These are phyloP conservation scores for Orestias chungarensis DNA, from an alignment of 2,797 vertebrate genomes.

Conservation along the genomic window DNA sequence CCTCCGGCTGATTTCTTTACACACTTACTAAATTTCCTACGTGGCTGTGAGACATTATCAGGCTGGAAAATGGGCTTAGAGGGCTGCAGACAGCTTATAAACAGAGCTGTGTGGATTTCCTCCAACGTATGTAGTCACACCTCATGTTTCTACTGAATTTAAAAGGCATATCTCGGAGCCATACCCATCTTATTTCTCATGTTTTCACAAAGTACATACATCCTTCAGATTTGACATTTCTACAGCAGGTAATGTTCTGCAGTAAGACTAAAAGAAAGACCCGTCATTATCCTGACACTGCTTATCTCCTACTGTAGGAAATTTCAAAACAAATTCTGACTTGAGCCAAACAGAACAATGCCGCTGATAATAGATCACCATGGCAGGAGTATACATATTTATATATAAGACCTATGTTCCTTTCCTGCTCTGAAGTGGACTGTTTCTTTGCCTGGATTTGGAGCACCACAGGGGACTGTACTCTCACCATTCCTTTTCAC, in stretches of 20 bases:
- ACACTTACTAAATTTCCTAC: conserved; percentile 64
- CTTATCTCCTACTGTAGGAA: neutral
- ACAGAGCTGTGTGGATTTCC: neutral
- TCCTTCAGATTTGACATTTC: neutral
- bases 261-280: neutral
- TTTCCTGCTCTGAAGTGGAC: too few species aligned
- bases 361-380: too few species aligned
- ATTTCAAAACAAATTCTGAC: too few species aligned
- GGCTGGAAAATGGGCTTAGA: conserved; percentile 73
- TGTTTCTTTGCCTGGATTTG: too few species aligned
- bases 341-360: too few species aligned
- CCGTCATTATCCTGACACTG: neutral
- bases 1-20: conserved; percentile 47
- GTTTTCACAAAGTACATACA: neutral
- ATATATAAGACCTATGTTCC: too few species aligned
- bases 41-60: conserved; percentile 72
- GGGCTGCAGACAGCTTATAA: neutral
- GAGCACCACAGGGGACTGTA: too few species aligned
- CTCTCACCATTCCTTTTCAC: too few species aligned
- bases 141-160: neutral
- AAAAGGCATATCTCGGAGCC: neutral
- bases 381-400: too few species aligned
- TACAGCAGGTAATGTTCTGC: neutral
- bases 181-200: neutral
- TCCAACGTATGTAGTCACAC: neutral